phyloP scores from a whole-genome alignment of 1,140 invertebrate genomes.

The Caenorhabditis tropicalis region DNA sequence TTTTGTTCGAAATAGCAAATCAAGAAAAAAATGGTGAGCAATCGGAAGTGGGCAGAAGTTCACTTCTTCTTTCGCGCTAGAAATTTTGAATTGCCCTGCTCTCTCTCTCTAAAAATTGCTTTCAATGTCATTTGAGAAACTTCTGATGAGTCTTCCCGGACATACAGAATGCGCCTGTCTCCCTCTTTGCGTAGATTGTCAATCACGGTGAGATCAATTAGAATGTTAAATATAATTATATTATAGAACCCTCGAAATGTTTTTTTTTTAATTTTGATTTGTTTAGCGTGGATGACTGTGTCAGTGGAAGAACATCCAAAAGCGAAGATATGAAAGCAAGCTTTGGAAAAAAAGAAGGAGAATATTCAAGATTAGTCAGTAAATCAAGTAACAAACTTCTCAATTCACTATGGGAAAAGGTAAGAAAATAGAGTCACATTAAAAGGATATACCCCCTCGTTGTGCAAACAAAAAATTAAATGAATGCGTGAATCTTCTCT shows the following conservation, averaged over 20 bases:
- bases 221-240: neutral
- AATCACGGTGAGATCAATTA: neutral
- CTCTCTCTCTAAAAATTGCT: neutral
- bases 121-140: slow-evolving; percentile 29
- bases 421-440: neutral
- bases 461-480: too few relatives aligned
- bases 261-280: neutral
- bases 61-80: neutral
- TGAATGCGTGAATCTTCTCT: neutral
- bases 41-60: slow-evolving; percentile 28
- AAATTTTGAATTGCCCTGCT: neutral
- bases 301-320: neutral
- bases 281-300: slow-evolving; percentile 9
- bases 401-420: slow-evolving; percentile 22
- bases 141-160: slow-evolving; percentile 29
- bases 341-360: slow-evolving; percentile 38
- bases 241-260: neutral
- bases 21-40: slow-evolving; percentile 9
- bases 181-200: slow-evolving; percentile 16
- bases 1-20: slow-evolving; percentile 32
- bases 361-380: slow-evolving; percentile 18
- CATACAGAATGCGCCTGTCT: slow-evolving; percentile 19
- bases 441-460: too few relatives aligned
- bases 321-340: slow-evolving; percentile 28
- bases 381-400: slow-evolving; percentile 37